Evolutionary conservation across 2,888 invertebrate species (phyloP), one percentile per base, ranked within the genome.

Genomic region (Orchesellides sinensis): DNA sequence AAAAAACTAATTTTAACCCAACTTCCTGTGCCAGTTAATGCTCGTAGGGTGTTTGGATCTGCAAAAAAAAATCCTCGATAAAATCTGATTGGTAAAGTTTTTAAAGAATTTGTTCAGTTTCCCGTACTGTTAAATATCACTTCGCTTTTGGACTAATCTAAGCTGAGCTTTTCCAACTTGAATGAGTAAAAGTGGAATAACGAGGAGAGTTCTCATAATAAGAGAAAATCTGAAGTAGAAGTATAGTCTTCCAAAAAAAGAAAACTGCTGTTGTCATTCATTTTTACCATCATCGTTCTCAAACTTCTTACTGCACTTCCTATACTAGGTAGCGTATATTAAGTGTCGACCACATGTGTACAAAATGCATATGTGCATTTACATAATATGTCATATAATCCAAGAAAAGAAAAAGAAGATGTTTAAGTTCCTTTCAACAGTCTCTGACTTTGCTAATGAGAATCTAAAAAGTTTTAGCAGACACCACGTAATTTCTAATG

Each of bases 381-480:
- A 14, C 29, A 27, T 29, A 8, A 17, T n/a, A n/a, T 59, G 17
- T 17, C 17, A 52, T 14, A 12, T 21, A 23, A 17, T 52, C 27
- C 35, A 27, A 49, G 21, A 45, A 35, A 10, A 6, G 52, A 29
- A 12, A 17, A 54, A 69, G 23, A 54, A 4, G 40, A 21, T 12
- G 21, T 14, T 21, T 40, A 21, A 17, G 1, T 19, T 66, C 49
- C n/a, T 3, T 59, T 17, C 17, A 1, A 32, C n/a, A 4, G 49
- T n/a, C 29, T 63, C 47, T 72, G 65, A 35, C 68, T 68, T 68
- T 69, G 49, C 81, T 82, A 82, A 82, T 82, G 81, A 82, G 81
- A 75, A 69, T 73, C 52, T 74, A 82, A 82, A 63, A 82, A 74
- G 69, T 80, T 63, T 75, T 61, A 63, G 74, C 35, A 80, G 73